phyloP scores from a whole-genome alignment of 2,888 invertebrate species.

The Parnassius smintheus region DNA sequence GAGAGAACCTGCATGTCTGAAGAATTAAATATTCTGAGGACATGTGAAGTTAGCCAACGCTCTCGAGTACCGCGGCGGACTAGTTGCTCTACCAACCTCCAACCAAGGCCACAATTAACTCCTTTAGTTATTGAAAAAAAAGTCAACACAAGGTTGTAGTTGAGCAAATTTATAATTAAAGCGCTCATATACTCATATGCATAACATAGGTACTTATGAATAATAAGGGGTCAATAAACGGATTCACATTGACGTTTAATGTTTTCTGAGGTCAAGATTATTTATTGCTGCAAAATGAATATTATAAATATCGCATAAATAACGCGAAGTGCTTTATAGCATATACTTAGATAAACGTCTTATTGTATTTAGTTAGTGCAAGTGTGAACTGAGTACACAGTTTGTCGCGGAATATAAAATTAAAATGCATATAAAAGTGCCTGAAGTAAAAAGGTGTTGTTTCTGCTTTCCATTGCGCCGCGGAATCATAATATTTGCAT shows the following conservation, averaged over 20 bases:
- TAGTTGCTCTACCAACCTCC: too few species aligned
- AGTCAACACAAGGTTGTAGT: too few species aligned
- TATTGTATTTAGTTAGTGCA: conserved; percentile 1
- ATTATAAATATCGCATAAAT: conserved; percentile 13
- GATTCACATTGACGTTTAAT: conserved; percentile 19
- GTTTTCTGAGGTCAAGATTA: conserved; percentile 21
- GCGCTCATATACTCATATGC: conserved; percentile 2
- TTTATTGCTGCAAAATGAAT: conserved; percentile 5
- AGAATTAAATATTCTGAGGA: too few species aligned
- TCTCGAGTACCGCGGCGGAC: too few species aligned
- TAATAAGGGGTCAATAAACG: conserved; percentile 24
- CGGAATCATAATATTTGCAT: conserved; percentile 68
- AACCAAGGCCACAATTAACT: too few species aligned
- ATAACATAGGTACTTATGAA: not conserved
- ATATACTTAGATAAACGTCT: conserved; percentile 1
- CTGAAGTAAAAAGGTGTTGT: conserved; percentile 65
- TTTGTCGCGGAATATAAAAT: conserved; percentile 19
- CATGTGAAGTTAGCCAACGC: too few species aligned
- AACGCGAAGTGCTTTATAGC: conserved; percentile 6
- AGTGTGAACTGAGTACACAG: conserved; percentile 13
- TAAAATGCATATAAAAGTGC: conserved; percentile 51
- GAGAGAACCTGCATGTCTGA: too few species aligned
- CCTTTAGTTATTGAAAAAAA: too few species aligned
- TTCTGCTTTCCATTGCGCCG: conserved; percentile 65
- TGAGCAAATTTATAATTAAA: too few species aligned